Base-by-base conservation (phyloP, 2,113 vertebrate species). In the Galeopterus variegatus region DNA sequence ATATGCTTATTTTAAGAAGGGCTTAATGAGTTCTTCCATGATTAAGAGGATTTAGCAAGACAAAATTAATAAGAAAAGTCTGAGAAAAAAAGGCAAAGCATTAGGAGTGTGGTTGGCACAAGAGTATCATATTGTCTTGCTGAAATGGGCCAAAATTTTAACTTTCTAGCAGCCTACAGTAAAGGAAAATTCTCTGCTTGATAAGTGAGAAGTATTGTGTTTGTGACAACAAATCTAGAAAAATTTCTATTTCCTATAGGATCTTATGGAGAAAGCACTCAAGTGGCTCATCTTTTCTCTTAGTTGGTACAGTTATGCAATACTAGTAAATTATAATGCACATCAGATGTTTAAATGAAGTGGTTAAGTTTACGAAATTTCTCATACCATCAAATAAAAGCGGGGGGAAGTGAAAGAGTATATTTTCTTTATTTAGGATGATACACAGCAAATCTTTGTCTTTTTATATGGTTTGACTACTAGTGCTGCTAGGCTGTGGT, bases 281-380 rank as follows among this genome's bases (percentile, higher is more conserved):
- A 62, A 90, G 23, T 85, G 36, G 33, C 48, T 64, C 0, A 17
- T 82, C 60, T 85, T 76, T 7, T 45, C 52, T 95, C 65, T 84
- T 70, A 60, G 14, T 83, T 77, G 65, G 12, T 89, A 33, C 19
- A 41, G 5, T 84, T 76, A 21, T 31, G 21, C 1, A 7, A 58
- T 41, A 31, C 52, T 45, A 50, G 33, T 58, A 70, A 93, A 81
- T 90, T 75, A 70, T 28, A 73, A 82, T 85, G 33, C 54, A 60
- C 4, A 87, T 79, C 3, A 65, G 24, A 88, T 73, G 81, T 95
- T 85, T 70, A 26, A 69, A 67, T 69, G 69, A 95, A 54, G 19
- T 95, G 62, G 31, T 91, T 80, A 65, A 81, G 24, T 75, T 90
- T 90, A 95, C 84, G 52, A 76, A 50, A 79, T 79, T 81, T 54